These are phyloP conservation scores for Campaea margaritaria DNA, from an alignment of 2,888 invertebrate species.

Conservation along the genomic window DNA sequence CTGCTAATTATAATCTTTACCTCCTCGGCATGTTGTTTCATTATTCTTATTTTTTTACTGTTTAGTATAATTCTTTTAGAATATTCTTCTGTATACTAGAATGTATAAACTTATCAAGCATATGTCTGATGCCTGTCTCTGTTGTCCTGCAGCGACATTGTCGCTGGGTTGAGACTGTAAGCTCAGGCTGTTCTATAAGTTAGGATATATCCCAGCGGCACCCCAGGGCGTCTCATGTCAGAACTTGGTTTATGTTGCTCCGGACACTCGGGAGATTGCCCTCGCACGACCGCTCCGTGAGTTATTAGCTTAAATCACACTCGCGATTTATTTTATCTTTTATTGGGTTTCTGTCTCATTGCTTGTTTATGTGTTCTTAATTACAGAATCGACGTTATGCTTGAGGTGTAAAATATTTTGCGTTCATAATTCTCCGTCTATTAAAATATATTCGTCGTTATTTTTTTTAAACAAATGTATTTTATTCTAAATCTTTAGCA, in stretches of 20 bases:
- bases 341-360: constrained; percentile 49
- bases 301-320: constrained; percentile 64
- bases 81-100: background rate
- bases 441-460: background rate
- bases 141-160: constrained; percentile 40
- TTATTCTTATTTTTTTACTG: constrained; percentile 27
- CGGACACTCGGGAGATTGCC: constrained; percentile 61
- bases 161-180: constrained; percentile 41
- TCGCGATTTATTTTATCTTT: constrained; percentile 53
- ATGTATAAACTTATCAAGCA: constrained; percentile 6
- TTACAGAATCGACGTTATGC: constrained; percentile 7
- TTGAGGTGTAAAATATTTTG: constrained; percentile 18
- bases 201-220: constrained; percentile 58
- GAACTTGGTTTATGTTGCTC: constrained; percentile 64
- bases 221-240: constrained; percentile 70
- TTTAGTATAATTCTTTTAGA: background rate
- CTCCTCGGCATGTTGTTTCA: constrained; percentile 30
- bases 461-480: background rate
- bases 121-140: constrained; percentile 17
- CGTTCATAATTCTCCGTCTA: background rate
- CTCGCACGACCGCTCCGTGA: constrained; percentile 61
- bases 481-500: too few species aligned
- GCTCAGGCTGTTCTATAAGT: constrained; percentile 16
- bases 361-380: constrained; percentile 41
- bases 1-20: constrained; percentile 33